Conservation (phyloP, 2,888 invertebrate genomes). For the Strigamia maritima region DNA sequence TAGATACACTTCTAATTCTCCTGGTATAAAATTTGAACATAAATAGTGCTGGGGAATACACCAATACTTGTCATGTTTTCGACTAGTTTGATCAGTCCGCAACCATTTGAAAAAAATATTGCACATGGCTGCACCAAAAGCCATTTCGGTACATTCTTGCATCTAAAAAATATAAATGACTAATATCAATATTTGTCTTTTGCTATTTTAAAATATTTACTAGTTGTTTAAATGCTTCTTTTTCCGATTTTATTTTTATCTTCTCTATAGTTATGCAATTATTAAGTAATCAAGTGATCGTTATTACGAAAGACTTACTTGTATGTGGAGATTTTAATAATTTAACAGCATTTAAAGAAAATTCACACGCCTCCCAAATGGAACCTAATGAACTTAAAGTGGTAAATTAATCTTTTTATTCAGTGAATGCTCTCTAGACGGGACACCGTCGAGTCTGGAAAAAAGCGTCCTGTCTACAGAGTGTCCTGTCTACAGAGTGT, state of each 20-base stretch:
- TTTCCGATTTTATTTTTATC: neutral
- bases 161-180: neutral
- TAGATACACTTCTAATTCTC: neutral
- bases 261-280: neutral
- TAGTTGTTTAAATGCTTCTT: neutral
- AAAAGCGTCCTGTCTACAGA: too few species aligned
- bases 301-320: neutral
- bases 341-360: neutral
- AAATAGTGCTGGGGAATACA: neutral
- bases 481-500: too few species aligned
- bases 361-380: neutral
- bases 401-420: neutral
- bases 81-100: neutral
- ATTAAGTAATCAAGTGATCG: neutral
- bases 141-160: neutral
- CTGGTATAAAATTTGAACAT: neutral
- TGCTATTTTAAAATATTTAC: neutral
- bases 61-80: neutral
- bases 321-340: neutral
- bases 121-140: neutral
- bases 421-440: too few species aligned
- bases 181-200: too few species aligned
- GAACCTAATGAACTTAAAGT: neutral
- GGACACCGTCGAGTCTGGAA: too few species aligned
- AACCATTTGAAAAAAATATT: neutral